Base-by-base conservation (phyloP, 2,888 invertebrate species). In the Lycocerus yunnanus region DNA sequence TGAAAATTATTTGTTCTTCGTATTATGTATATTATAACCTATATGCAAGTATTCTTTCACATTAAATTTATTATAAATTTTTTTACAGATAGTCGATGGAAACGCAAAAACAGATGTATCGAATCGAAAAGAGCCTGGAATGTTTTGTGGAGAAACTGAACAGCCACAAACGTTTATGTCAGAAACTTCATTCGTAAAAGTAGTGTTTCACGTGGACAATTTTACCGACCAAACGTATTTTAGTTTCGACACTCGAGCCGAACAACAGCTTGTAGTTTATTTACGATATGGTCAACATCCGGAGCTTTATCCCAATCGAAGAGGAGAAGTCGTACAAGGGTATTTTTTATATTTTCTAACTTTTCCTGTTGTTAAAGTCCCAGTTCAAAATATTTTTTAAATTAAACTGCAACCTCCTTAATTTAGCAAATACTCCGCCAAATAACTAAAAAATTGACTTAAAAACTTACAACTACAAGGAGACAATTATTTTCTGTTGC, bases 131-230 rank as follows among this genome's bases (percentile, higher is more conserved):
- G 95, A 95, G 82, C 95, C 95, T 0, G 97, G 97, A 3, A 92
- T 95, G 83, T 97, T 96, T 87, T 97, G 97, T 84, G 97, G 97
- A 0, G 97, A 97, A 87, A 96, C 95, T 68, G 97, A 97, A 84
- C 96, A 97, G 83, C 95, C 96, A 0, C 96, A 97, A 88, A 96
- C 96, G 21, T 97, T 97, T 89, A 97, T 97, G 87, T 97, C 96
- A 69, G 97, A 97, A 88, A 97, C 97, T 71, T 95, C 95, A 86
- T 95, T 96, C 88, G 96, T 97, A 73, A 95, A 95, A 87, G 93
- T 97, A 77, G 91, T 96, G 79, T 97, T 97, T 88, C 95, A 96
- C 85, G 94, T 95, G 59, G 96, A 97, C 87, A 96, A 96, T 88
- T 97, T 96, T 88, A 96, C 97, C 66, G 96, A 96, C 86, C 96